These are phyloP conservation scores for Morelia viridis DNA, from an alignment of 2,797 vertebrate genomes.

Conservation along the genomic window DNA sequence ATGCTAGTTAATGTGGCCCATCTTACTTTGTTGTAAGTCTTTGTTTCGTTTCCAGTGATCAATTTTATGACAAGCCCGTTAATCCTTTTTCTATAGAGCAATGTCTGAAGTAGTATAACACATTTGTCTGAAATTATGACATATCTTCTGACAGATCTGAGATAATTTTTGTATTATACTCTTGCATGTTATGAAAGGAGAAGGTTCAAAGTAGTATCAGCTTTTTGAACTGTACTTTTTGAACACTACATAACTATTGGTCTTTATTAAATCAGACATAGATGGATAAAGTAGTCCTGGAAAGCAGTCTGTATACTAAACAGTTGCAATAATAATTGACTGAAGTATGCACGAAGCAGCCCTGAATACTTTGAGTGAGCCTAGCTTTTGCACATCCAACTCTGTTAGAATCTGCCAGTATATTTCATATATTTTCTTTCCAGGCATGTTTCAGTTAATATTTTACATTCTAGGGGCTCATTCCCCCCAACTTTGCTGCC, in stretches of 20 bases:
- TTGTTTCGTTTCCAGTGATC: background rate
- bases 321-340: background rate
- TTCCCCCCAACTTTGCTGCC: background rate
- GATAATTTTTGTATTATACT: background rate
- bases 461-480: background rate
- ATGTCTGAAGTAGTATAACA: background rate
- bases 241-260: background rate
- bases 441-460: background rate
- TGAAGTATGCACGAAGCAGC: background rate
- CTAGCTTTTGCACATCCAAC: background rate
- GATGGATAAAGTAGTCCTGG: background rate
- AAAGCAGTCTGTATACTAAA: background rate
- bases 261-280: background rate
- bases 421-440: background rate
- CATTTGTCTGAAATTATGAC: background rate
- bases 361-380: background rate
- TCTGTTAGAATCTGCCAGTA: background rate
- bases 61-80: background rate
- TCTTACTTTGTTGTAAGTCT: background rate
- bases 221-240: background rate
- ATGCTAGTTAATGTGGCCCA: background rate
- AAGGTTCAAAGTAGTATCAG: background rate
- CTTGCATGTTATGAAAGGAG: background rate
- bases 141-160: background rate
- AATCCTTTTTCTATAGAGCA: background rate